Evolutionary conservation across 2,113 vertebrate genomes (phyloP).

Genomic region (Myrmophylax atrothorax): DNA sequence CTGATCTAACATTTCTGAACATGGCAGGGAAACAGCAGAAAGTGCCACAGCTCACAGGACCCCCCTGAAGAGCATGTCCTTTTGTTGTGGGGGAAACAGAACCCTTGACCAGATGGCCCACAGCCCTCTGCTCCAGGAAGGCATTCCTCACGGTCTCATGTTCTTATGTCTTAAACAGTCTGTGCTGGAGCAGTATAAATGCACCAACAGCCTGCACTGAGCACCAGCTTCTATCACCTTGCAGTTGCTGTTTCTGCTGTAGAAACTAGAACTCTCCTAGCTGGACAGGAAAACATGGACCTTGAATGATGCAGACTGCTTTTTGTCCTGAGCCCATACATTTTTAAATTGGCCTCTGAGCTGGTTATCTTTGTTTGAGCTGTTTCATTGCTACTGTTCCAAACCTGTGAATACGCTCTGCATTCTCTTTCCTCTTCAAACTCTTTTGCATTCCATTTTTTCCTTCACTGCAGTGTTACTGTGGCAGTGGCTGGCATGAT

Average conservation of each 20-base stretch:
- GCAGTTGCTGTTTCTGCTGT: neutral
- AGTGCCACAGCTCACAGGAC: neutral
- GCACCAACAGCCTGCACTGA: neutral
- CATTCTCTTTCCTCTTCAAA: conserved; percentile 31
- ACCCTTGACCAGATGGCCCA: neutral
- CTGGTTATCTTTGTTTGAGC: conserved; percentile 16
- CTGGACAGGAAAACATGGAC: neutral
- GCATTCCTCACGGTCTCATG: neutral
- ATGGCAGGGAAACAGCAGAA: neutral
- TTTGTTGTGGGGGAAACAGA: neutral
- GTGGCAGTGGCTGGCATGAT: conserved; percentile 37
- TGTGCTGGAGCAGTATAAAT: neutral
- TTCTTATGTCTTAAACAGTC: neutral
- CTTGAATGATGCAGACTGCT: neutral
- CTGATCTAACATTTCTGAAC: neutral
- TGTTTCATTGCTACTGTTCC: neutral
- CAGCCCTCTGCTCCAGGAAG: neutral
- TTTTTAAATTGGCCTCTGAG: conserved; percentile 19
- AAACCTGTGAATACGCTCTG: neutral
- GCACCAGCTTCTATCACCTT: neutral
- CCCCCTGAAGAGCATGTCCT: neutral
- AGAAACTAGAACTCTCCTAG: neutral
- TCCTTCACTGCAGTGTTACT: neutral
- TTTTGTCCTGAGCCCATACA: neutral
- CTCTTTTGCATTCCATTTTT: conserved; percentile 25